Evolutionary conservation across 2,797 vertebrate genomes (phyloP).

Genomic region (Rhinoraja longicauda): DNA sequence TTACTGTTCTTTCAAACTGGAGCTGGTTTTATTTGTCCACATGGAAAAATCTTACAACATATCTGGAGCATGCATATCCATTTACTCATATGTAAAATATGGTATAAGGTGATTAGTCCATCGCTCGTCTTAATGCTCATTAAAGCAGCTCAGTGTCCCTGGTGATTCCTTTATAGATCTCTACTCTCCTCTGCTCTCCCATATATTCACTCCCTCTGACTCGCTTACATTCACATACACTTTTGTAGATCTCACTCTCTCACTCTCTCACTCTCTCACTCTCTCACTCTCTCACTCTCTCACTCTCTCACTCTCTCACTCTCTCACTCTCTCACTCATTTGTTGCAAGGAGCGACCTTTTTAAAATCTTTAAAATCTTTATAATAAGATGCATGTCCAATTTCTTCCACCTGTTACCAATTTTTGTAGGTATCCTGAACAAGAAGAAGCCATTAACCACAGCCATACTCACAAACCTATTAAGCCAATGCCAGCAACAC

Average conservation of each 20-base stretch:
- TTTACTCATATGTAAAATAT: not conserved
- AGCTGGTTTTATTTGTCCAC: not conserved
- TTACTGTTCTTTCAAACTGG: not conserved
- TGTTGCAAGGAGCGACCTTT: not conserved
- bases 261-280: too few relatives aligned
- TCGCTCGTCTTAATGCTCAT: not conserved
- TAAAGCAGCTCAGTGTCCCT: not conserved
- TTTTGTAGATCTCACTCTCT: not conserved
- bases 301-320: too few relatives aligned
- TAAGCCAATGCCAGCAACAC: too few relatives aligned
- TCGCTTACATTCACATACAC: not conserved
- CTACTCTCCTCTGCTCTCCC: not conserved
- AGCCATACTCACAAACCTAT: too few relatives aligned
- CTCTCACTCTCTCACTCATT: not conserved
- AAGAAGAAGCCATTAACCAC: too few relatives aligned
- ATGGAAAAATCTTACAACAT: not conserved
- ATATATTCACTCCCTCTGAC: too few relatives aligned
- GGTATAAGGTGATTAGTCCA: not conserved
- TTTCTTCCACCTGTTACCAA: too few relatives aligned
- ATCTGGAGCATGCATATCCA: too few relatives aligned
- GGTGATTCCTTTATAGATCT: not conserved
- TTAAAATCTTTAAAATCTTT: not conserved
- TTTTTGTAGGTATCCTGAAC: too few relatives aligned
- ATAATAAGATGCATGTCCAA: not conserved
- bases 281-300: too few relatives aligned